Evolutionary conservation across 2,888 invertebrate genomes (phyloP).

Genomic region (Ochropleura leucogaster): DNA sequence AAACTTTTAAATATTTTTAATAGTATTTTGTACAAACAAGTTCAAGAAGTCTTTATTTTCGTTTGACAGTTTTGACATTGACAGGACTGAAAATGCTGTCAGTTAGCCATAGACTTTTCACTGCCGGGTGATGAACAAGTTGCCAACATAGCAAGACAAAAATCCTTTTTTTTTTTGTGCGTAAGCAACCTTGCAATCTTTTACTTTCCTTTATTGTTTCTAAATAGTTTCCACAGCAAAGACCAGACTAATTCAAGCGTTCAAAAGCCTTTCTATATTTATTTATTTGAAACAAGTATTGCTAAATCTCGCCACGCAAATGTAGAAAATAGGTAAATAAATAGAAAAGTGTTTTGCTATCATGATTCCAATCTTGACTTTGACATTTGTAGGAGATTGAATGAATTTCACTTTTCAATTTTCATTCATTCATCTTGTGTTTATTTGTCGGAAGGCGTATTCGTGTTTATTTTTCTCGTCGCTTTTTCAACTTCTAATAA

Average conservation of each 20-base stretch:
- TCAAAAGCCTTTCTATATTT: not conserved
- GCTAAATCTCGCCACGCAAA: not conserved
- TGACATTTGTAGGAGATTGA: slow-evolving; percentile 39
- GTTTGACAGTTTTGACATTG: slow-evolving; percentile 32
- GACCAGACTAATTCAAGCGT: too few species aligned
- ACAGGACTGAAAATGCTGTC: not conserved
- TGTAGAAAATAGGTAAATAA: not conserved
- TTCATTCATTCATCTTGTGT: slow-evolving; percentile 54
- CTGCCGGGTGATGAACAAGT: not conserved
- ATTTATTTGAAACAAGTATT: not conserved
- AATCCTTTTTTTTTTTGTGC: not conserved
- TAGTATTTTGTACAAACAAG: slow-evolving; percentile 15
- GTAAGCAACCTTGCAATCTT: not conserved
- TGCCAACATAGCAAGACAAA: not conserved
- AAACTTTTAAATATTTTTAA: not conserved
- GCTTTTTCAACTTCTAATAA: slow-evolving; percentile 39
- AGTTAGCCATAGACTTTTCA: not conserved
- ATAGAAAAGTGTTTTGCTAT: not conserved
- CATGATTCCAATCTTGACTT: slow-evolving; percentile 34
- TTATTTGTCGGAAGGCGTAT: slow-evolving; percentile 65
- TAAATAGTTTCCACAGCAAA: not conserved
- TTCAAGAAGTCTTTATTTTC: slow-evolving; percentile 16
- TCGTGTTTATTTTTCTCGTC: slow-evolving; percentile 72
- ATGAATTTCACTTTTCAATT: slow-evolving; percentile 35
- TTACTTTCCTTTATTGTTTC: not conserved